Evolutionary conservation across 2,113 vertebrate species (phyloP).

Genomic region (Ptilonorhynchus violaceus): DNA sequence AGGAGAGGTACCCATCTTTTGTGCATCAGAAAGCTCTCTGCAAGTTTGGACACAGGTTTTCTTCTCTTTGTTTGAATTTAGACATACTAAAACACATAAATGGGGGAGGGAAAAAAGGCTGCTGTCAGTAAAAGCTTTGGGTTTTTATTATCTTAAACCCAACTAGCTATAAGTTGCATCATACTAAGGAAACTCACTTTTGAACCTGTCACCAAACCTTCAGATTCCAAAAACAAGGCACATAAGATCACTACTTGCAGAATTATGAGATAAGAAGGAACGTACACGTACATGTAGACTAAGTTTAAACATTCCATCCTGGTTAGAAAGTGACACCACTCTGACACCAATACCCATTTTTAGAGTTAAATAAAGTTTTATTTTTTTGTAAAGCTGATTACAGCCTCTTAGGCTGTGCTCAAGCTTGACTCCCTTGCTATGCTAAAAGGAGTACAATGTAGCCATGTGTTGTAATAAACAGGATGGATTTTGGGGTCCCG

Average conservation of each 20-base stretch:
- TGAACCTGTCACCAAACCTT: background rate
- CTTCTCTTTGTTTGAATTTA: background rate
- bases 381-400: background rate
- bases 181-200: background rate
- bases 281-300: background rate
- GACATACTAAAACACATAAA: background rate
- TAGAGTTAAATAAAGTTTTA: background rate
- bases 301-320: background rate
- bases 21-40: background rate
- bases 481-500: too few relatives aligned
- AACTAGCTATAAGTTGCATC: background rate
- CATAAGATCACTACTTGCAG: background rate
- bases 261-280: background rate
- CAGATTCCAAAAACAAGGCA: background rate
- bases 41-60: background rate
- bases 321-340: background rate
- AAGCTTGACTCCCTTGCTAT: background rate
- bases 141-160: background rate
- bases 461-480: too few relatives aligned
- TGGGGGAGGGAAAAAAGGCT: background rate
- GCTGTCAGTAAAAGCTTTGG: background rate
- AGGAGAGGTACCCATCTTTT: background rate
- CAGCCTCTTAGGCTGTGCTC: background rate
- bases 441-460: background rate
- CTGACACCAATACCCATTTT: background rate